Evolutionary conservation across 2,888 invertebrate species (phyloP), one percentile per base, ranked within the genome.

Genomic region (Sarcophaga subvicina): DNA sequence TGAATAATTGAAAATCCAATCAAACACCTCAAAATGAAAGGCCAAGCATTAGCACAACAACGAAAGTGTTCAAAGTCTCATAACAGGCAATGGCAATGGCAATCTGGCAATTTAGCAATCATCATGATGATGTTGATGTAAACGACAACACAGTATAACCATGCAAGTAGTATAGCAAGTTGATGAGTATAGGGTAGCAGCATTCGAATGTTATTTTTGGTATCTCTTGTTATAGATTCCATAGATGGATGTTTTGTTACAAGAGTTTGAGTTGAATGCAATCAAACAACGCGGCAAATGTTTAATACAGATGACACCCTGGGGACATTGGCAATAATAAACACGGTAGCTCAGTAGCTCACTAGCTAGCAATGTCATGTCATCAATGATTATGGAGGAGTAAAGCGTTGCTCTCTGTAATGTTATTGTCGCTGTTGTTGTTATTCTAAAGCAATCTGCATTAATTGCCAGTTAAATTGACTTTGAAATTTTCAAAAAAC

Each of bases 1-100:
- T 93, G 92, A 93, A 93, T 93, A 93, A 93, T 93, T 93, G 92
- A 93, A 91, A 92, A 93, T 92, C 92, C 93, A 93, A 93, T 93
- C 93, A 93, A 92, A 93, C 92, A 92, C 92, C 91, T 87, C 76
- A 91, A 92, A 92, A 91, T 91, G 90, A 91, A 91, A 90, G 87
- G 80, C 70, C 72, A 82, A 82, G 64, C 62, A 66, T 80, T 71
- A 66, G 62, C 17, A 17, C 54, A 12, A 17, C 54, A 12, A 54
- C 54, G 67, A 69, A 76, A 54, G 75, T 76, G 49, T 20, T 45
- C 47, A 77, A 77, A 70, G 37, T 37, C 37, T 25, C 60, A 71
- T 62, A 79, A 79, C 76, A 64, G 60, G 84, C 84, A 84, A 87
- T 87, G 83, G 81, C 78, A 73, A 60, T 79, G 83, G 83, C 78